Evolutionary conservation across 2,113 vertebrate genomes (phyloP), one percentile per base, ranked within the genome.

Genomic region (Sapajus apella): DNA sequence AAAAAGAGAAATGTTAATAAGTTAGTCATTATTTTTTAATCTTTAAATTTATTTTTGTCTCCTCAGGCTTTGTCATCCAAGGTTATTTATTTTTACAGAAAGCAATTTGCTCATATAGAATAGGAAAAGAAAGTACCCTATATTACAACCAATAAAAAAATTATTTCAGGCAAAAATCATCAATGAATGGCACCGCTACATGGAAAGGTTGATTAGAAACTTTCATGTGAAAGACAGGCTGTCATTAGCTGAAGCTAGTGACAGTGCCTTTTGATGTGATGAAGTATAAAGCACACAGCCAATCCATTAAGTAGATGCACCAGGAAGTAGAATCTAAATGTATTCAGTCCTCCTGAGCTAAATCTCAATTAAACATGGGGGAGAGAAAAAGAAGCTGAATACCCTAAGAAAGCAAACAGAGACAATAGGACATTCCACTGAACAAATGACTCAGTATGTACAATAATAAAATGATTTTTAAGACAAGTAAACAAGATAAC

Each of bases 81-180:
- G 61, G 61, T 64, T 64, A 32, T 14, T 95, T 37, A 90, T 91
- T 70, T 87, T 85, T 83, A 92, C 7, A 95, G 45, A 79, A 80
- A 95, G n/a, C 27, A 87, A 72, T 92, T 14, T 90, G 21, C 9
- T 82, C 23, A 79, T 52, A 25, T 17, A 94, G 55, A 23, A 56
- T 92, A 68, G 47, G 61, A 87, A 96, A 87, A 90, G n/a, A 16
- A 83, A 83, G 73, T 35, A 88, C 2, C 4, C 17, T 55, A 27
- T 58, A 92, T 89, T 87, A 73, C 6, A 93, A 81, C 30, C 25
- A 61, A 32, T 68, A 92, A 56, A 80, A 90, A 70, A 87, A 76
- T 68, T 47, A 94, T 8, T 84, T 55, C 43, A 68, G 37, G 64
- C n/a, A 93, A 91, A 8, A 87, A 80, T 68, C 30, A 95, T 45